Evolutionary conservation across 2,888 invertebrate species (phyloP).

Genomic region (Amaurobius ferox): DNA sequence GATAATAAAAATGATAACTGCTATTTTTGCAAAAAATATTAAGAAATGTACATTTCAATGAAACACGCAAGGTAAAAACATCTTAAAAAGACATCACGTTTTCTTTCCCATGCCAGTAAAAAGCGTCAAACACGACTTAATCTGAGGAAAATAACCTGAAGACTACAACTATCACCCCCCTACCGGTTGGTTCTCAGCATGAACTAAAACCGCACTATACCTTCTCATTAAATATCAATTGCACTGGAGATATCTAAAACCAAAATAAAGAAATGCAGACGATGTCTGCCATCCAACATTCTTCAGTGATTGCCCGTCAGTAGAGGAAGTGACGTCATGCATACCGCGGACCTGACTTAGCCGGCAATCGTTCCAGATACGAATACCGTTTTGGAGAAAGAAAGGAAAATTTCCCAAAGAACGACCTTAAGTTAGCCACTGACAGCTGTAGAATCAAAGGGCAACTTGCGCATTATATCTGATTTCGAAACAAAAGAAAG

Average conservation of each 20-base stretch:
- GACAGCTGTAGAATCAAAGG: constrained; percentile 8
- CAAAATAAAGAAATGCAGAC: constrained; percentile 16
- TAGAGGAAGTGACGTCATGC: constrained; percentile 58
- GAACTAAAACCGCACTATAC: neutral
- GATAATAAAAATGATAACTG: no score
- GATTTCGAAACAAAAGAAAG: constrained; percentile 15
- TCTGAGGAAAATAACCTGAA: neutral
- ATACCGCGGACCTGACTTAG: constrained; percentile 38
- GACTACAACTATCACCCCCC: neutral
- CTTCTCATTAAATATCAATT: neutral
- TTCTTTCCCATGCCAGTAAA: no score
- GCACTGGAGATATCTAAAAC: no score
- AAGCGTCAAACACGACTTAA: neutral
- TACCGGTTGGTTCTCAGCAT: neutral
- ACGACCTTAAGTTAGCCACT: neutral
- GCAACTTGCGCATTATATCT: neutral
- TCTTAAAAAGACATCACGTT: no score
- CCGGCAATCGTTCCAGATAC: constrained; percentile 4
- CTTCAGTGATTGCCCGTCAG: constrained; percentile 19
- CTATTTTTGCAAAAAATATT: no score
- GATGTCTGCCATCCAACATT: constrained; percentile 28
- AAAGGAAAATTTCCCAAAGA: neutral
- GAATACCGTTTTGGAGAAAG: neutral
- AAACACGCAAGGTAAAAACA: no score
- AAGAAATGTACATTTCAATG: no score